Percentiles rank a stretch among this genome's conserved stretches.
Evolutionary conservation across 2,888 invertebrate species (phyloP).

Genomic region (Melanostoma mellinum): DNA sequence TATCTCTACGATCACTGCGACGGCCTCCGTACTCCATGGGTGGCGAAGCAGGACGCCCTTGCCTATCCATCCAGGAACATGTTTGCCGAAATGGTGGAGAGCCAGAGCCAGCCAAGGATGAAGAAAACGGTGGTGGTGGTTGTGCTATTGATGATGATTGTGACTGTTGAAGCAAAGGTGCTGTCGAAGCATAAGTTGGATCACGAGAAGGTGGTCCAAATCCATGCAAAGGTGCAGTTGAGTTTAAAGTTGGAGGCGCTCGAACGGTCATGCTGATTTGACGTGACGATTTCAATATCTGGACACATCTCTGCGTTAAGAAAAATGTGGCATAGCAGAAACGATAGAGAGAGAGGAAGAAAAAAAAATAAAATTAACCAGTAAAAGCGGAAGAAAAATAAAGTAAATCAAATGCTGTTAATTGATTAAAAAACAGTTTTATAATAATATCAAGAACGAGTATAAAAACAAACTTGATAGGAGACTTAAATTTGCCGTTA

Average conservation of each 20-base stretch:
- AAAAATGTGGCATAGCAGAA: constrained; percentile 83
- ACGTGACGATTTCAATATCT: constrained; percentile 95
- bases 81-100: constrained; percentile 86
- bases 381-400: constrained; percentile 10
- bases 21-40: constrained; percentile 85
- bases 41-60: constrained; percentile 94
- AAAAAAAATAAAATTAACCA: constrained; percentile 57
- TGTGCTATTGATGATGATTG: constrained; percentile 74
- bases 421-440: not conserved
- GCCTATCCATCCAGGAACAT: constrained; percentile 97
- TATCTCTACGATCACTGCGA: constrained; percentile 81
- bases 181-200: constrained; percentile 81
- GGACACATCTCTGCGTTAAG: constrained; percentile 83
- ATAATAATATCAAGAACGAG: not conserved
- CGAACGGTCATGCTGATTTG: constrained; percentile 94
- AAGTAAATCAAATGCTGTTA: constrained; percentile 6
- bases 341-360: constrained; percentile 80
- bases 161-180: constrained; percentile 79
- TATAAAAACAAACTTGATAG: not conserved
- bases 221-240: constrained; percentile 86
- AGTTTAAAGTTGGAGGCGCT: constrained; percentile 86
- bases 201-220: constrained; percentile 82
- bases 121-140: constrained; percentile 75
- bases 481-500: constrained; percentile 19
- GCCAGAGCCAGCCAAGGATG: constrained; percentile 80